Evolutionary conservation across 1,140 invertebrate species (phyloP).

Genomic region (Pantala flavescens): DNA sequence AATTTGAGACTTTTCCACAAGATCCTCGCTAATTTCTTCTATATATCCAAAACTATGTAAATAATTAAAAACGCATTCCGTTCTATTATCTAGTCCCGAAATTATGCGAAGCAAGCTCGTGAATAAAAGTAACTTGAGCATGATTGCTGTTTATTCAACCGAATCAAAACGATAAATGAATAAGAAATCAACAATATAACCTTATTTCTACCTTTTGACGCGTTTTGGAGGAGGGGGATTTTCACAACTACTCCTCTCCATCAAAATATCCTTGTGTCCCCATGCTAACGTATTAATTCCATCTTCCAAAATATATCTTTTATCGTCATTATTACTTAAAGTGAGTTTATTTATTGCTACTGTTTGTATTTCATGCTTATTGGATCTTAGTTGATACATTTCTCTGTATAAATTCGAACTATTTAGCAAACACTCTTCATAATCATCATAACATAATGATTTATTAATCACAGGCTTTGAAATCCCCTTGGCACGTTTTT

Average conservation of each 20-base stretch:
- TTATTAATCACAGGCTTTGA: neutral
- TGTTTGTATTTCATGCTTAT: constrained; percentile 12
- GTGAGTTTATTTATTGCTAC: constrained; percentile 10
- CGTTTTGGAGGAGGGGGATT: too few species aligned
- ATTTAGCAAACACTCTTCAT: neutral
- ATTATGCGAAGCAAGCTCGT: too few species aligned
- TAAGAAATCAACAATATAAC: too few species aligned
- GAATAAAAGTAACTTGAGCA: too few species aligned
- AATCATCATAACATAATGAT: constrained; percentile 4
- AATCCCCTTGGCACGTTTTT: neutral
- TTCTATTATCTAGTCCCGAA: too few species aligned
- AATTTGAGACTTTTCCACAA: too few species aligned
- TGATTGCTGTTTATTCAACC: too few species aligned
- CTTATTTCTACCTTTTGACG: too few species aligned
- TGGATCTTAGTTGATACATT: constrained; percentile 12
- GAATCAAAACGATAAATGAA: too few species aligned
- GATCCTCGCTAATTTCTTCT: too few species aligned
- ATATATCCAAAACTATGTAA: too few species aligned
- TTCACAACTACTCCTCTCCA: neutral
- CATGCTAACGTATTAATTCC: constrained; percentile 14
- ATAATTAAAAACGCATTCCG: too few species aligned
- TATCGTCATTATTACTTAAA: constrained; percentile 13
- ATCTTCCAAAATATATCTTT: constrained; percentile 12
- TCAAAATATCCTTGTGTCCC: neutral
- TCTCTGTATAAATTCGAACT: neutral